phyloP scores from a whole-genome alignment of 2,797 vertebrate genomes.

The Atherinosoma microstoma region DNA sequence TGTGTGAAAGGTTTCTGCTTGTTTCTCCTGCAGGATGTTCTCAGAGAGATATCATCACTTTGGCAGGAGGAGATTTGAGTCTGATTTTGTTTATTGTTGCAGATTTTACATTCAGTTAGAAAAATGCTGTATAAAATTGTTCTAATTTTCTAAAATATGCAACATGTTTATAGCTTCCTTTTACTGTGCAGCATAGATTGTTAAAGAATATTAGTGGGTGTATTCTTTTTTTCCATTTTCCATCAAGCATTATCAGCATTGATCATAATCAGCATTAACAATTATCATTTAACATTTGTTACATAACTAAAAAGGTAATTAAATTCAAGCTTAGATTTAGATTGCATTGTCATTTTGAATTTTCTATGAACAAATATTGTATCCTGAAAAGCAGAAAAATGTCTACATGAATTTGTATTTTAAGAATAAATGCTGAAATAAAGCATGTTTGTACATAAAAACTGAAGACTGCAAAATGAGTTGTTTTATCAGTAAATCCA shows the following conservation, averaged over 20 bases:
- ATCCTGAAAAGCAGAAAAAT: not conserved
- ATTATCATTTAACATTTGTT: not conserved
- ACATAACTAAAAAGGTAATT: not conserved
- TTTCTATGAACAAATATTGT: not conserved
- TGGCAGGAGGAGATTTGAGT: not conserved
- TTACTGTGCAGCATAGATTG: no score
- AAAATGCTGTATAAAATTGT: not conserved
- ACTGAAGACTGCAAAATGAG: not conserved
- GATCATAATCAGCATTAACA: not conserved
- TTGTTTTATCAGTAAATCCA: not conserved
- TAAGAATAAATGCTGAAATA: conserved; percentile 6
- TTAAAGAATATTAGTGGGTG: not conserved
- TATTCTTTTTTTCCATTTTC: not conserved
- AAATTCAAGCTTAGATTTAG: not conserved
- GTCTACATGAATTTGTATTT: conserved; percentile 1
- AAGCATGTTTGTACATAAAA: not conserved
- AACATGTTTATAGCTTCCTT: not conserved
- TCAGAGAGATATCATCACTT: not conserved
- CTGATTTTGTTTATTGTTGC: not conserved
- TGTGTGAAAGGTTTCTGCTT: not conserved
- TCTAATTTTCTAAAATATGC: not conserved
- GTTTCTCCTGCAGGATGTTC: not conserved
- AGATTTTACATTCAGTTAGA: not conserved
- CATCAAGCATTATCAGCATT: conserved; percentile 11
- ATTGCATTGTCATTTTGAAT: not conserved